These are phyloP conservation scores for Cotesia vestalis DNA, from an alignment of 1,140 invertebrate species.

Conservation along the genomic window DNA sequence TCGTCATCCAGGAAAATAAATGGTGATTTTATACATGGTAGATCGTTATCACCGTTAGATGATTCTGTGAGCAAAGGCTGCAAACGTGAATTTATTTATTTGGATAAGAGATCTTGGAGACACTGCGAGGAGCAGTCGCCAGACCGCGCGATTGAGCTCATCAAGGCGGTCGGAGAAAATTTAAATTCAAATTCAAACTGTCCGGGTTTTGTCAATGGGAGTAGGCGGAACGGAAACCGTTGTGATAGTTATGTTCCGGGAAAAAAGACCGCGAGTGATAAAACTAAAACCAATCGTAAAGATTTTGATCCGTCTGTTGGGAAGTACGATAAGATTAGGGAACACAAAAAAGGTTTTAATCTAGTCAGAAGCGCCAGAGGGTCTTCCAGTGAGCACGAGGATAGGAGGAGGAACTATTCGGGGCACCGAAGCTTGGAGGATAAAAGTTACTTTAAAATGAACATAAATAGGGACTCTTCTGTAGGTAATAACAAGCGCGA, in stretches of 20 bases:
- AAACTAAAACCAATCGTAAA: conserved; percentile 44
- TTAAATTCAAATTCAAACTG: conserved; percentile 13
- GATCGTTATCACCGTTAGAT: conserved; percentile 10
- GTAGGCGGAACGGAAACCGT: background rate
- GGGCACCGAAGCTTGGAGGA: conserved; percentile 32
- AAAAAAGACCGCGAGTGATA: conserved; percentile 39
- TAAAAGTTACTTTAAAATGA: conserved; percentile 12
- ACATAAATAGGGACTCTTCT: conserved; percentile 18
- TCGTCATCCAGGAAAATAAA: background rate
- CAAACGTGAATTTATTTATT: conserved; percentile 22
- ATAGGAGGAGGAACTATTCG: conserved; percentile 46
- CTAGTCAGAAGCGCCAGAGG: conserved; percentile 42
- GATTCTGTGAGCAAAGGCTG: conserved; percentile 6
- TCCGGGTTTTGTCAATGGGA: conserved; percentile 6
- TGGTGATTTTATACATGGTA: conserved; percentile 13
- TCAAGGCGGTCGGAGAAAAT: background rate
- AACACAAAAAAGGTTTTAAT: conserved; percentile 40
- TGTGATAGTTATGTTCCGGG: conserved; percentile 33
- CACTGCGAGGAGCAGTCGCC: conserved; percentile 14
- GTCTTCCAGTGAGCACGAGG: conserved; percentile 43
- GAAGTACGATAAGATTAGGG: conserved; percentile 33
- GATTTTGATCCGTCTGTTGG: conserved; percentile 49
- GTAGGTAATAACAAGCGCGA: background rate
- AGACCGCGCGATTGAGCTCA: conserved; percentile 19
- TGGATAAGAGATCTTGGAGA: conserved; percentile 19